Percentiles rank a stretch among this genome's conserved stretches.
These are phyloP conservation scores for Neolamprologus ventralis DNA, from an alignment of 2,113 vertebrate genomes.

Conservation along the genomic window DNA sequence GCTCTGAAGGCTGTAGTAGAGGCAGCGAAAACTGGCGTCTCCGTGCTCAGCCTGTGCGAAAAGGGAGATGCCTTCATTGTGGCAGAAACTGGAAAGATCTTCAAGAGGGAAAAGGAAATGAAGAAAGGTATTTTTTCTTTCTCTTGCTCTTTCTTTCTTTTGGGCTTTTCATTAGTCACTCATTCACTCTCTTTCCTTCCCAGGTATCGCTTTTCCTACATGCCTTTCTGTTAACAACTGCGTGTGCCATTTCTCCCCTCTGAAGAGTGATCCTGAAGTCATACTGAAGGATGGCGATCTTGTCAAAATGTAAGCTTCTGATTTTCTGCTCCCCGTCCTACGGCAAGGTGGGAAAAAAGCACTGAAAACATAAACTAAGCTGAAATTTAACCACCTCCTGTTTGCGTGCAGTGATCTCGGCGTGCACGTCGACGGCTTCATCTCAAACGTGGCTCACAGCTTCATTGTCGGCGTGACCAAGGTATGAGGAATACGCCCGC, in stretches of 20 bases:
- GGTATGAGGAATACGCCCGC: conserved; percentile 62
- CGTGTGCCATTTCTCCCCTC: conserved; percentile 96
- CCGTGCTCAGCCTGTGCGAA: conserved; percentile 85
- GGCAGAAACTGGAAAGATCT: conserved; percentile 91
- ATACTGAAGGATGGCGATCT: conserved; percentile 89
- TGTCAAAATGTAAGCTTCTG: conserved; percentile 85
- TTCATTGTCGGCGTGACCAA: conserved; percentile 83
- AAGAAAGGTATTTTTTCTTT: conserved; percentile 84
- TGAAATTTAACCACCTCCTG: background rate
- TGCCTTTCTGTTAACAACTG: conserved; percentile 97
- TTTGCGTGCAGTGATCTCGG: conserved; percentile 82
- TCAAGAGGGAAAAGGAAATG: conserved; percentile 98
- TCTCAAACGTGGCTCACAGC: conserved; percentile 91
- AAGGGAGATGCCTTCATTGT: conserved; percentile 90
- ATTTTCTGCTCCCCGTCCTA: background rate
- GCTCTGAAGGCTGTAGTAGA: conserved; percentile 81
- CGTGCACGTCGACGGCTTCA: conserved; percentile 93
- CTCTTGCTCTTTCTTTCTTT: background rate
- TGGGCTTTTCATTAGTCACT: background rate
- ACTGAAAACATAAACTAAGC: background rate
- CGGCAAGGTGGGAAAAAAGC: fast-evolving
- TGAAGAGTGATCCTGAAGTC: conserved; percentile 94
- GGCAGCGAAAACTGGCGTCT: conserved; percentile 76
- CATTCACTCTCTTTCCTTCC: background rate
- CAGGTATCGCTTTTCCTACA: conserved; percentile 96